Conservation (phyloP, 1,140 invertebrate species). For the Whitmania pigra region DNA sequence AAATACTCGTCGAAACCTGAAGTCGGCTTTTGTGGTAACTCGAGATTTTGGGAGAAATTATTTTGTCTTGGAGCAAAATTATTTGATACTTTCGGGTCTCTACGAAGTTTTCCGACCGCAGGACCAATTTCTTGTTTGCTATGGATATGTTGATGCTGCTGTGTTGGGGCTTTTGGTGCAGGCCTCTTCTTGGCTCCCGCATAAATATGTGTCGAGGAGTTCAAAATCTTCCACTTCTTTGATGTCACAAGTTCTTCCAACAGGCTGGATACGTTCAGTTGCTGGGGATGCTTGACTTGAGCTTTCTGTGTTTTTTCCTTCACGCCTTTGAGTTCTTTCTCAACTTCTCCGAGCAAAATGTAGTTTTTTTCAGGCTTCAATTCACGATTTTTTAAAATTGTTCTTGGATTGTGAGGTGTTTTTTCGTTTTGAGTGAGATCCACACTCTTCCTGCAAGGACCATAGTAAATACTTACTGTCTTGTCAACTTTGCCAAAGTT, state of each 20-base stretch:
- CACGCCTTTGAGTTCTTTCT: not conserved
- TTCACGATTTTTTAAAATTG: not conserved
- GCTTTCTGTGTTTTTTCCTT: not conserved
- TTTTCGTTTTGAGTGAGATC: not conserved
- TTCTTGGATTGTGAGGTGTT: not conserved
- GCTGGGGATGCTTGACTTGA: not conserved
- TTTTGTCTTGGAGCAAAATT: too few species aligned
- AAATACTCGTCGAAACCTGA: not conserved
- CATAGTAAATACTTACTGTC: not conserved
- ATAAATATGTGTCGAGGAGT: not conserved
- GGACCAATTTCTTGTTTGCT: not conserved
- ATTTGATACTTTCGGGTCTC: not conserved
- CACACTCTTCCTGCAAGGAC: not conserved
- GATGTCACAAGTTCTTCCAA: not conserved
- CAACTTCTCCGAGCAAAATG: not conserved
- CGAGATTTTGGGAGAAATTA: too few species aligned
- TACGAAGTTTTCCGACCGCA: not conserved
- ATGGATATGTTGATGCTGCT: not conserved
- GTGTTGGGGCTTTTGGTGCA: not conserved
- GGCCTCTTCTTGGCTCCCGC: not conserved
- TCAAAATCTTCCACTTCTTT: not conserved
- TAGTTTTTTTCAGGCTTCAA: slow-evolving; percentile 2
- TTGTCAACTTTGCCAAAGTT: not conserved
- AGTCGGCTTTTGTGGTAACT: too few species aligned
- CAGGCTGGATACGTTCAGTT: not conserved